Conservation (phyloP, 2,113 vertebrate genomes). For the Mungos mungo region DNA sequence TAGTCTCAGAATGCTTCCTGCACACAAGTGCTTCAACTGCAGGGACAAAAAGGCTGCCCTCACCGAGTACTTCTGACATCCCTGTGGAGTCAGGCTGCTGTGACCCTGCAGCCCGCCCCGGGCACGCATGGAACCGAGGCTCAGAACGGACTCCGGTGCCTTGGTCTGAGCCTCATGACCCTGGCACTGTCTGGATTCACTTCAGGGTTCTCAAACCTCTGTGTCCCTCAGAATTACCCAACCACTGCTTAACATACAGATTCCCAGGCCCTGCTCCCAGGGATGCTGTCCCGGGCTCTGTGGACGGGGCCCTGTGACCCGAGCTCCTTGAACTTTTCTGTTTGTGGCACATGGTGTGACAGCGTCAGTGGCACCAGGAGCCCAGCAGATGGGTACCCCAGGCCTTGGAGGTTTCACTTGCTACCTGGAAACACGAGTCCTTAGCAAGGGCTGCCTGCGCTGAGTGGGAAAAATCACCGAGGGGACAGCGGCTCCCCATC, state of each 20-base stretch:
- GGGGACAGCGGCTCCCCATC: neutral
- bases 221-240: neutral
- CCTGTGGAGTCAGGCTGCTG: neutral
- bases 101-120: neutral
- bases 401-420: neutral
- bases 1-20: constrained; percentile 23
- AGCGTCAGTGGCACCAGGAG: neutral
- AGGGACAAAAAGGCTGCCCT: neutral
- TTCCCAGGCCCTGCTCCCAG: neutral
- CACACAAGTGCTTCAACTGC: neutral
- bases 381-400: fast-evolving
- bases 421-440: neutral
- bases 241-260: neutral
- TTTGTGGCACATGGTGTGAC: fast-evolving
- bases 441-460: neutral
- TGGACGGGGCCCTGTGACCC: neutral
- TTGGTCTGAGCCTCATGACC: neutral
- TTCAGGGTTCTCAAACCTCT: neutral
- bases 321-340: fast-evolving
- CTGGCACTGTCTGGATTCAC: neutral
- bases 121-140: neutral
- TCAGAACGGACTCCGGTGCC: neutral
- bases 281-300: too few relatives aligned
- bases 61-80: fast-evolving
- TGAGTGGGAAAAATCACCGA: neutral